phyloP scores from a whole-genome alignment of 2,797 vertebrate species.

The Sebastes paucispinis region DNA sequence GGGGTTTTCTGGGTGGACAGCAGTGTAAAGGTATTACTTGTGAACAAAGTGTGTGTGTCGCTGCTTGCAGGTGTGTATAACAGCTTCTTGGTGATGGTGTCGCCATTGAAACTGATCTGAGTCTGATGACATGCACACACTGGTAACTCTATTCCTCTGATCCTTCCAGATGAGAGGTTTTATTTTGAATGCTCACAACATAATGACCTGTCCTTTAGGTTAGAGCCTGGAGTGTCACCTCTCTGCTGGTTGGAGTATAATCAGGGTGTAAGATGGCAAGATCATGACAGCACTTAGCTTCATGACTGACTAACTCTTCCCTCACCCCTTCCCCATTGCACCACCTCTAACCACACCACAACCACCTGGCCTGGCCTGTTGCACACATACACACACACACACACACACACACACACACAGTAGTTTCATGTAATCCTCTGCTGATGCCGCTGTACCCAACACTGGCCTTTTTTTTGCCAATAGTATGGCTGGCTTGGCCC shows the following conservation, averaged over 20 bases:
- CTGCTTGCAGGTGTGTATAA: conserved; percentile 53
- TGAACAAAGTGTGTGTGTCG: conserved; percentile 41
- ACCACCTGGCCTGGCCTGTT: conserved; percentile 1
- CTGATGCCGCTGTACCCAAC: conserved; percentile 7
- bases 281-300: conserved; percentile 2
- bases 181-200: conserved; percentile 59
- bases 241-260: conserved; percentile 45
- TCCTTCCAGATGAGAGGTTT: conserved; percentile 65
- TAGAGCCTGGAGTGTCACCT: conserved; percentile 48
- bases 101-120: conserved; percentile 70
- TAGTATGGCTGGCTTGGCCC: background rate
- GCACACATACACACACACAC: background rate
- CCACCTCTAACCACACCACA: conserved; percentile 18
- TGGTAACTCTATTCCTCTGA: conserved; percentile 62
- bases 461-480: conserved; percentile 46
- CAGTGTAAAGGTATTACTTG: conserved; percentile 55
- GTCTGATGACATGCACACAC: conserved; percentile 32
- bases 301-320: background rate
- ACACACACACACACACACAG: background rate
- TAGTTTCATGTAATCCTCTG: conserved; percentile 44
- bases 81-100: conserved; percentile 44
- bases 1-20: conserved; percentile 40
- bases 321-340: background rate
- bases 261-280: conserved; percentile 46
- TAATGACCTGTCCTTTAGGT: conserved; percentile 57